Evolutionary conservation across 2,888 invertebrate species (phyloP).

Genomic region (Ametastegia equiseti): DNA sequence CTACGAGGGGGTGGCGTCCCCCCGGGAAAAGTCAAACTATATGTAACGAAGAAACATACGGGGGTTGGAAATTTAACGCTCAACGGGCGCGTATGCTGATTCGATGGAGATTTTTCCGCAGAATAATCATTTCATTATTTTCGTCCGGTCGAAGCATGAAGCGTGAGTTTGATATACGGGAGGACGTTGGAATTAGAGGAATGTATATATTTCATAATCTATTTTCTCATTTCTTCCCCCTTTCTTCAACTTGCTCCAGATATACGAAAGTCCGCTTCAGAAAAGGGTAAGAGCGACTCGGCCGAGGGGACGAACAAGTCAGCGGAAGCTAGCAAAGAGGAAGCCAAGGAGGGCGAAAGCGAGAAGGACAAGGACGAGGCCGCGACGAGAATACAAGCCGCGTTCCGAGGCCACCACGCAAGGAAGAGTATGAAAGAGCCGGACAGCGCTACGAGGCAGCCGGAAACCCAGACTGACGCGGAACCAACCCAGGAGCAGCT

Average conservation of each 20-base stretch:
- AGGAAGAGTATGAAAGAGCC: constrained; percentile 85
- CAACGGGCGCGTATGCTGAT: background rate
- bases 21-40: background rate
- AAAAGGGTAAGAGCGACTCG: constrained; percentile 48
- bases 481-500: constrained; percentile 84
- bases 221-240: background rate
- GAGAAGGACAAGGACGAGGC: constrained; percentile 78
- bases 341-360: constrained; percentile 55
- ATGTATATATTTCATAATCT: too few species aligned
- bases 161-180: too few species aligned
- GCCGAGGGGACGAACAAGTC: constrained; percentile 53
- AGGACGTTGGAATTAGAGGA: background rate
- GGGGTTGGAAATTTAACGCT: background rate
- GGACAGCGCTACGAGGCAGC: constrained; percentile 70
- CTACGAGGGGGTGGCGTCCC: background rate
- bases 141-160: too few species aligned
- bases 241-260: constrained; percentile 50
- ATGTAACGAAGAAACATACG: background rate
- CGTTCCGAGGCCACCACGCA: constrained; percentile 89
- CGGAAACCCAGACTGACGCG: constrained; percentile 74
- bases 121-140: too few species aligned
- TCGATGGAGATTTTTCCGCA: background rate
- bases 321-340: constrained; percentile 54
- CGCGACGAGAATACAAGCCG: constrained; percentile 93
- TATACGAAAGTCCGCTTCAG: constrained; percentile 57